Evolutionary conservation across 2,113 vertebrate genomes (phyloP).

Genomic region (Melanostigma gelatinosum): DNA sequence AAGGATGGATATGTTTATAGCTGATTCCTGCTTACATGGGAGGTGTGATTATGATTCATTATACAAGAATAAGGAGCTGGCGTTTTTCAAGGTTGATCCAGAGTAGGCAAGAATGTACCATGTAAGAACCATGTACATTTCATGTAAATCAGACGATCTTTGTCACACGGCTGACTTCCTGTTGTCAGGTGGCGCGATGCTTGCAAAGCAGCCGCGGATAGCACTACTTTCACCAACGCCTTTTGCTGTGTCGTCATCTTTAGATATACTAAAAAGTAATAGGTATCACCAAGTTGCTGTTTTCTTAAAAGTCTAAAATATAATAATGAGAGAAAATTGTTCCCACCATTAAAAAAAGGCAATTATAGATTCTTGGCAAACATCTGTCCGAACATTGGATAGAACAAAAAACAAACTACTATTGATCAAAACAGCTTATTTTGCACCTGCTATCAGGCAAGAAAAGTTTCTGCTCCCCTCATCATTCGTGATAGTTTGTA

Average conservation of each 20-base stretch:
- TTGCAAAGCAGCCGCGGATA: background rate
- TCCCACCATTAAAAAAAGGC: background rate
- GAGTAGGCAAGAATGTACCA: background rate
- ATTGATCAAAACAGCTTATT: slow-evolving; percentile 56
- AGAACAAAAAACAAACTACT: slow-evolving; percentile 50
- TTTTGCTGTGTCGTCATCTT: slow-evolving; percentile 4
- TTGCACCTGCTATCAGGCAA: slow-evolving; percentile 28
- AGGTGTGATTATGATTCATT: slow-evolving; percentile 16
- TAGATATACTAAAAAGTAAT: background rate
- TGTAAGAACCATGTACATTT: background rate
- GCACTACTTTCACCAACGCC: background rate
- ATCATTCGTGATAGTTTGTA: slow-evolving; percentile 45
- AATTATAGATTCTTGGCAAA: slow-evolving; percentile 41
- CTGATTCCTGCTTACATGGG: background rate
- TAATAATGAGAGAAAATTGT: background rate
- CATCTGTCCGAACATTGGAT: slow-evolving; percentile 33
- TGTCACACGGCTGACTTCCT: too few relatives aligned
- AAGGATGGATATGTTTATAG: background rate
- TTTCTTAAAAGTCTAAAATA: background rate
- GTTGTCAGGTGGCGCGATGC: too few relatives aligned
- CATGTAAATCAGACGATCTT: background rate
- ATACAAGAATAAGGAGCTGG: background rate
- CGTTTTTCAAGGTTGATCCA: slow-evolving; percentile 13
- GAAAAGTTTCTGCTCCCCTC: slow-evolving; percentile 45
- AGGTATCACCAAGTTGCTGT: background rate